These are phyloP conservation scores for Oreochromis aureus DNA, from an alignment of 2,113 vertebrate species.

Conservation along the genomic window DNA sequence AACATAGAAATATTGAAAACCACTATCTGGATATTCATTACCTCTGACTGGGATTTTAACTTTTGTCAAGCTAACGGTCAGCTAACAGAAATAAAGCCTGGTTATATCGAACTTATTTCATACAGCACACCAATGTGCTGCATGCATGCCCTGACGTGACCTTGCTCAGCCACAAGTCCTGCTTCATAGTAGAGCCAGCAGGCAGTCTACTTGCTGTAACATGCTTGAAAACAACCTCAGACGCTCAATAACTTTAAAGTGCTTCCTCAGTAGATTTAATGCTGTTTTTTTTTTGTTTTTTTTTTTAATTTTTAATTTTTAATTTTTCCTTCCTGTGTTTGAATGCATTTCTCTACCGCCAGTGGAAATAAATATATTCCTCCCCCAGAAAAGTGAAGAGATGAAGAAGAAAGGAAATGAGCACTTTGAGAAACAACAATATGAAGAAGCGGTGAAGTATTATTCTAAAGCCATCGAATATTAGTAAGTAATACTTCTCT, in stretches of 20 bases:
- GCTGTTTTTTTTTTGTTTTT: not conserved
- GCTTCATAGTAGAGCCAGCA: not conserved
- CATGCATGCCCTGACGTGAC: not conserved
- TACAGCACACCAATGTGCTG: not conserved
- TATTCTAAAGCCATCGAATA: slow-evolving; percentile 84
- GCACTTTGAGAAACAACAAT: slow-evolving; percentile 76
- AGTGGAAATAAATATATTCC: not conserved
- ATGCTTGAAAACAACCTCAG: not conserved
- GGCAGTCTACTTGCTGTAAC: not conserved
- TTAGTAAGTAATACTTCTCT: slow-evolving; percentile 71
- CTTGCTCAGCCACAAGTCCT: not conserved
- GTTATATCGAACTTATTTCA: not conserved
- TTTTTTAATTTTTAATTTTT: too few species aligned
- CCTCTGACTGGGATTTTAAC: not conserved
- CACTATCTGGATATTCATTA: not conserved
- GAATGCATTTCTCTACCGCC: accelerated
- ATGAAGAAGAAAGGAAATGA: slow-evolving; percentile 84
- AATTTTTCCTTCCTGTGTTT: not conserved
- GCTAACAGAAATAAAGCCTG: not conserved
- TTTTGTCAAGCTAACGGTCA: not conserved
- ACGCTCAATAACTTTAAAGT: not conserved
- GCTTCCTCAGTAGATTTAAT: not conserved
- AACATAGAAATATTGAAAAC: not conserved
- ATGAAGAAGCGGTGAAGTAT: slow-evolving; percentile 72
- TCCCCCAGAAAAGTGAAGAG: slow-evolving; percentile 77